These are phyloP conservation scores for Cavia porcellus DNA, from an alignment of 2,113 vertebrate species.

Conservation along the genomic window DNA sequence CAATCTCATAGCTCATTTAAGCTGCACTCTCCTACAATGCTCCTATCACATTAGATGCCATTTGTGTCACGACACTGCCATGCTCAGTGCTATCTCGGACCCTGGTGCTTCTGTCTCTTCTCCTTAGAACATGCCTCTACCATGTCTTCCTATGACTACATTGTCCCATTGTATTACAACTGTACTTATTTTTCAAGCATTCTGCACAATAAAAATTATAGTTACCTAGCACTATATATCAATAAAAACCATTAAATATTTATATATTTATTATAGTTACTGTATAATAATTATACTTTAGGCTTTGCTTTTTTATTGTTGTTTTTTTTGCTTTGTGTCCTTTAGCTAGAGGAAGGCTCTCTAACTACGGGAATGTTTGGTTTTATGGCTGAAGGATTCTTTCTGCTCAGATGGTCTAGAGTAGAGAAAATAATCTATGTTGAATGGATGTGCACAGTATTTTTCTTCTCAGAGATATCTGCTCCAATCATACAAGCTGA, in stretches of 20 bases:
- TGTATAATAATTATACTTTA: not conserved
- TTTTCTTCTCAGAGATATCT: not conserved
- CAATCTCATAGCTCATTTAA: not conserved
- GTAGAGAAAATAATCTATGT: not conserved
- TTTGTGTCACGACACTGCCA: not conserved
- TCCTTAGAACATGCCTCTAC: not conserved
- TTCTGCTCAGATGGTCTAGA: not conserved
- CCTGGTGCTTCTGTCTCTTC: not conserved
- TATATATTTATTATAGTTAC: not conserved
- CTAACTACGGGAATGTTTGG: not conserved
- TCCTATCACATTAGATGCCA: too few relatives aligned
- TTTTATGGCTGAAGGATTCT: not conserved
- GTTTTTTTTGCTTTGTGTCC: not conserved
- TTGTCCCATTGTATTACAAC: not conserved
- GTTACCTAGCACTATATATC: not conserved
- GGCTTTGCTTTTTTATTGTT: too few relatives aligned
- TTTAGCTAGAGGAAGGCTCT: not conserved
- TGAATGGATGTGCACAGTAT: not conserved
- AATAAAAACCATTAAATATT: not conserved
- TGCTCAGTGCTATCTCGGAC: not conserved
- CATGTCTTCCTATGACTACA: not conserved
- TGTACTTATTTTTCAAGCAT: not conserved
- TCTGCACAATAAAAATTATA: not conserved
- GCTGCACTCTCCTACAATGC: rapidly evolving
- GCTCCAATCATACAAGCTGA: not conserved